Evolutionary conservation across 2,113 vertebrate genomes (phyloP).

Genomic region (Heterotis niloticus): DNA sequence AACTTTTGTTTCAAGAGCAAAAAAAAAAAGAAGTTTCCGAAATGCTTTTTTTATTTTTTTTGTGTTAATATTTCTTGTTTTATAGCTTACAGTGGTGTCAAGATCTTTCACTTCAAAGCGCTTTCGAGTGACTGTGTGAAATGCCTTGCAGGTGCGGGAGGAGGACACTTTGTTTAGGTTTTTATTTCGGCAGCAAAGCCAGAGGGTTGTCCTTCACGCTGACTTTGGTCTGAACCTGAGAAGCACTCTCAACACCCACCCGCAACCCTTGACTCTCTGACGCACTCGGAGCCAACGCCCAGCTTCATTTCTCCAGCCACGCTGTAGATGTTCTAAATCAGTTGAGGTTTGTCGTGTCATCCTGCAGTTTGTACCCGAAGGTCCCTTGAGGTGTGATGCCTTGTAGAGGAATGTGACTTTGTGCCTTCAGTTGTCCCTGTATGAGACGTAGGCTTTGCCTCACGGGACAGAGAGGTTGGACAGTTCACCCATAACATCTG

Average conservation of each 20-base stretch:
- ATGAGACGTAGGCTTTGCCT: too few relatives aligned
- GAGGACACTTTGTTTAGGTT: neutral
- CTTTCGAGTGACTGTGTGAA: neutral
- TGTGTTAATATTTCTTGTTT: neutral
- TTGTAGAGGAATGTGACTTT: too few relatives aligned
- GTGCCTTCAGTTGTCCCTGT: too few relatives aligned
- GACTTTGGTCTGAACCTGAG: neutral
- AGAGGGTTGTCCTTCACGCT: neutral
- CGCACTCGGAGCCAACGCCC: neutral
- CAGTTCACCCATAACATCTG: neutral
- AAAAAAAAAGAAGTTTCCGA: too few relatives aligned
- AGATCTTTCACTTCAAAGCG: conserved; percentile 11
- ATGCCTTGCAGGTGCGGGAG: neutral
- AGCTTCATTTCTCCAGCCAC: neutral
- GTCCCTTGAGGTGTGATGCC: too few relatives aligned
- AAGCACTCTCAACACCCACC: neutral
- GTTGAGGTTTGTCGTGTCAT: too few relatives aligned
- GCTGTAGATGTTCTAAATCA: neutral
- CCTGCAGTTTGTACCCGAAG: too few relatives aligned
- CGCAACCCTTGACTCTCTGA: neutral
- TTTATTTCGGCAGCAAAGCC: neutral
- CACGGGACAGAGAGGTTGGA: too few relatives aligned
- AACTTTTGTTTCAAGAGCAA: too few relatives aligned
- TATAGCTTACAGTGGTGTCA: neutral
- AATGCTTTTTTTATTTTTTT: neutral